Evolutionary conservation across 2,888 invertebrate species (phyloP).

Genomic region (Oegoconia quadripuncta): DNA sequence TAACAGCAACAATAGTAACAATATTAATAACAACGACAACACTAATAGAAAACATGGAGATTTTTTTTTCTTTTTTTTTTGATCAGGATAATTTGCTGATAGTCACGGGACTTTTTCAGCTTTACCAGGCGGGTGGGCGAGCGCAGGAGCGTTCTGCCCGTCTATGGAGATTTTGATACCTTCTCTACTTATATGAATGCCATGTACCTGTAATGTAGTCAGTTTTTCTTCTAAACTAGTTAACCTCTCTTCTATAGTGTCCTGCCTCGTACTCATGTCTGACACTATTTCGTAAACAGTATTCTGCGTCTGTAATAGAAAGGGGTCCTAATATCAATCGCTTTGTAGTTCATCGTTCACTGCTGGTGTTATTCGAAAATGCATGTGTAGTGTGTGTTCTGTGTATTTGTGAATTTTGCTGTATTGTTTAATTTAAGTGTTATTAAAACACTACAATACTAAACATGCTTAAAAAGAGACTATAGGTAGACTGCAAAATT

Average conservation of each 20-base stretch:
- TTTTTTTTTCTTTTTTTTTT: too few relatives aligned
- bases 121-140: too few relatives aligned
- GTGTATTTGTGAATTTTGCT: conserved; percentile 23
- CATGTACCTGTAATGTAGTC: conserved; percentile 84
- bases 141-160: too few relatives aligned
- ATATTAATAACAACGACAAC: too few relatives aligned
- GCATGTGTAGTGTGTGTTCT: conserved; percentile 39
- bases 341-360: conserved; percentile 64
- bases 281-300: conserved; percentile 99
- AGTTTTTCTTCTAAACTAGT: conserved; percentile 96
- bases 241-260: conserved; percentile 94
- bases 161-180: too few relatives aligned
- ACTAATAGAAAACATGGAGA: too few relatives aligned
- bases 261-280: conserved; percentile 97
- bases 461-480: too few relatives aligned
- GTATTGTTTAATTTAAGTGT: conserved; percentile 17
- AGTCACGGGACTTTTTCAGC: too few relatives aligned
- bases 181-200: too few relatives aligned
- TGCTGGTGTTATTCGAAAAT: conserved; percentile 48
- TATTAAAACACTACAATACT: too few relatives aligned
- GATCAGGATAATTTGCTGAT: too few relatives aligned
- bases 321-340: conserved; percentile 79
- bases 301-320: conserved; percentile 93
- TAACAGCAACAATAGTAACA: too few relatives aligned
- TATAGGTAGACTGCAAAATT: conserved; percentile 12